Conservation (phyloP, 1,140 invertebrate genomes). For the Antheraea pernyi region DNA sequence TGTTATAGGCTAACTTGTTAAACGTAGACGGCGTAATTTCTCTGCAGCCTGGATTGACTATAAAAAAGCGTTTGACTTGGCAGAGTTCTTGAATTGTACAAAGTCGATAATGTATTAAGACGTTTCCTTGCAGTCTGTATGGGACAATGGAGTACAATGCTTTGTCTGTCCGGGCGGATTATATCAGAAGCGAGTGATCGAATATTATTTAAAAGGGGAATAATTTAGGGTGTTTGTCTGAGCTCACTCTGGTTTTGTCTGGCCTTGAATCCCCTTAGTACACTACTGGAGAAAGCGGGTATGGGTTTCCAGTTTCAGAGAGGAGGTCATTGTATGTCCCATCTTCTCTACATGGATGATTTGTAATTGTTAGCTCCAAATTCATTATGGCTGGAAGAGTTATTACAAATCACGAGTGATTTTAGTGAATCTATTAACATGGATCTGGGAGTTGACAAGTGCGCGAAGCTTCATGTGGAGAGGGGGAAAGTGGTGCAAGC, state of each 20-base stretch:
- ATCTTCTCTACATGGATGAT: slow-evolving; percentile 26
- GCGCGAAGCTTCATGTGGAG: slow-evolving; percentile 24
- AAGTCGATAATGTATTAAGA: slow-evolving; percentile 6
- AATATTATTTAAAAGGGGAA: slow-evolving; percentile 21
- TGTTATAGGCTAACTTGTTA: slow-evolving; percentile 8
- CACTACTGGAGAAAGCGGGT: not conserved
- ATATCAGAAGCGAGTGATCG: slow-evolving; percentile 1
- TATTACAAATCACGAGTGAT: slow-evolving; percentile 19
- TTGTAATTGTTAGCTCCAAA: slow-evolving; percentile 21
- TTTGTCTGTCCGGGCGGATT: slow-evolving; percentile 11
- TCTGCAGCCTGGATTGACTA: slow-evolving; percentile 20
- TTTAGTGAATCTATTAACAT: slow-evolving; percentile 22
- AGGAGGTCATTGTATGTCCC: slow-evolving; percentile 1
- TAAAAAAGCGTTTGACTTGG: slow-evolving; percentile 18
- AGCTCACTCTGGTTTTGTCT: slow-evolving; percentile 35
- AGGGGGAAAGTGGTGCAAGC: not conserved
- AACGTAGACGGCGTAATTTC: not conserved
- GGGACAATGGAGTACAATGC: slow-evolving; percentile 23
- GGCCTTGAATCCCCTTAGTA: slow-evolving; percentile 24
- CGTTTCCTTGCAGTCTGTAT: slow-evolving; percentile 3
- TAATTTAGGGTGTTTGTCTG: slow-evolving; percentile 35
- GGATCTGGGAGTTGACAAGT: slow-evolving; percentile 26
- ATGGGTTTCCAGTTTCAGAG: not conserved
- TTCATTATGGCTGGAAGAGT: slow-evolving; percentile 2
- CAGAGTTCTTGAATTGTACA: slow-evolving; percentile 16